Percentiles rank a stretch among this genome's conserved stretches.
Conservation (phyloP, 2,888 invertebrate species). For the Luperina testacea region DNA sequence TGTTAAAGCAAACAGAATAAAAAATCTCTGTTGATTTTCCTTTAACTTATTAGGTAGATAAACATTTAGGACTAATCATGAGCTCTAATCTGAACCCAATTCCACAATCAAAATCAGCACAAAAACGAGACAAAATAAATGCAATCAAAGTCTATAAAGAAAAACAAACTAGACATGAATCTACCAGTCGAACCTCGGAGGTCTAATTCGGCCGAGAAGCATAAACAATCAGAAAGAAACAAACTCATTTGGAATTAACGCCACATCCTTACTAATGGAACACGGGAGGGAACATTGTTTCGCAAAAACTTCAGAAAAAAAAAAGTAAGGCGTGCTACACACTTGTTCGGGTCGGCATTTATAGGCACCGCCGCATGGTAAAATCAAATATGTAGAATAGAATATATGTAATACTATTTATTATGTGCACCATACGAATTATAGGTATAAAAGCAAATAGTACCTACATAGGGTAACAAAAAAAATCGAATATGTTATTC, state of each 20-base stretch:
- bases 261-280: conserved; percentile 75
- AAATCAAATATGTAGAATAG: neutral
- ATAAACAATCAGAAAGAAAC: conserved; percentile 76
- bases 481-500: neutral
- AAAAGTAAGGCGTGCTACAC: conserved; percentile 68
- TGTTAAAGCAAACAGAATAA: conserved; percentile 14
- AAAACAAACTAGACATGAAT: conserved; percentile 53
- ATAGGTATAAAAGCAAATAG: neutral
- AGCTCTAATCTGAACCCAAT: conserved; percentile 38
- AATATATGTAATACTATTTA: neutral
- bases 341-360: neutral
- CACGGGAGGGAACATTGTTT: conserved; percentile 75
- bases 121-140: conserved; percentile 57
- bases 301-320: conserved; percentile 79
- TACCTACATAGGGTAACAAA: neutral
- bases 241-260: conserved; percentile 78
- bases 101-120: conserved; percentile 45
- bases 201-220: conserved; percentile 66
- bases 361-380: neutral
- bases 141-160: conserved; percentile 55
- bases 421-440: neutral
- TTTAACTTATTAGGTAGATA: conserved; percentile 8
- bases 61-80: conserved; percentile 38
- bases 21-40: conserved; percentile 15
- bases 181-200: conserved; percentile 61